These are phyloP conservation scores for Drosophila dunni DNA, from an alignment of 1,140 invertebrate genomes.

Conservation along the genomic window DNA sequence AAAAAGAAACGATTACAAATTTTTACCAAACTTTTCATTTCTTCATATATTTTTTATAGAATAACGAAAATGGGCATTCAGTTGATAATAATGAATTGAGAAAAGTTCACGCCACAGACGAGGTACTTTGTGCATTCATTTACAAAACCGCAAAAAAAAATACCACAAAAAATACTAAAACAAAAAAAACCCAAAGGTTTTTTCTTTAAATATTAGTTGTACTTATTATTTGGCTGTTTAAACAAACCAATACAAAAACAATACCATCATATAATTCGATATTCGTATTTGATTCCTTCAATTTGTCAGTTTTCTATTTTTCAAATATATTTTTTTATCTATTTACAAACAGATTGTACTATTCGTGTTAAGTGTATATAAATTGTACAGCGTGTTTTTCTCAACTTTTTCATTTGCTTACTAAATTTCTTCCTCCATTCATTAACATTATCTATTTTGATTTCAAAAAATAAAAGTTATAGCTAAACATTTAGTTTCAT, in stretches of 20 bases:
- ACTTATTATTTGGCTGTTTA: slow-evolving; percentile 67
- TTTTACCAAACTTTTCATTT: slow-evolving; percentile 75
- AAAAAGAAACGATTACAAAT: slow-evolving; percentile 53
- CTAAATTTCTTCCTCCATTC: slow-evolving; percentile 34
- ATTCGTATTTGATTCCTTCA: slow-evolving; percentile 47
- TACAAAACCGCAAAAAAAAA: slow-evolving; percentile 50
- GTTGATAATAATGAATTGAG: slow-evolving; percentile 85
- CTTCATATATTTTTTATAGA: slow-evolving; percentile 84
- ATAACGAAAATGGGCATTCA: slow-evolving; percentile 84
- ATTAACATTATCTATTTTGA: slow-evolving; percentile 4
- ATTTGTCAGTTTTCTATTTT: slow-evolving; percentile 52
- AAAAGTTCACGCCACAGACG: slow-evolving; percentile 85
- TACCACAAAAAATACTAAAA: slow-evolving; percentile 41
- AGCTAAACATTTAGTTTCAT: slow-evolving; percentile 20
- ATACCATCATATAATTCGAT: slow-evolving; percentile 64
- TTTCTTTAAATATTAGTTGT: slow-evolving; percentile 67
- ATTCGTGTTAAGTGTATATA: slow-evolving; percentile 81
- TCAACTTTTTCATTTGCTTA: slow-evolving; percentile 38
- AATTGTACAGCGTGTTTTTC: slow-evolving; percentile 74
- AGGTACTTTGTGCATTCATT: slow-evolving; percentile 85
- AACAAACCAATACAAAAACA: background rate
- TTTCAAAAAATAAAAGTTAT: background rate
- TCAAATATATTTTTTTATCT: slow-evolving; percentile 49
- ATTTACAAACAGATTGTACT: slow-evolving; percentile 54
- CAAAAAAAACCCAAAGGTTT: slow-evolving; percentile 29